These are phyloP conservation scores for Ichneumoninae sp. DNA, from an alignment of 2,888 invertebrate genomes.

Conservation along the genomic window DNA sequence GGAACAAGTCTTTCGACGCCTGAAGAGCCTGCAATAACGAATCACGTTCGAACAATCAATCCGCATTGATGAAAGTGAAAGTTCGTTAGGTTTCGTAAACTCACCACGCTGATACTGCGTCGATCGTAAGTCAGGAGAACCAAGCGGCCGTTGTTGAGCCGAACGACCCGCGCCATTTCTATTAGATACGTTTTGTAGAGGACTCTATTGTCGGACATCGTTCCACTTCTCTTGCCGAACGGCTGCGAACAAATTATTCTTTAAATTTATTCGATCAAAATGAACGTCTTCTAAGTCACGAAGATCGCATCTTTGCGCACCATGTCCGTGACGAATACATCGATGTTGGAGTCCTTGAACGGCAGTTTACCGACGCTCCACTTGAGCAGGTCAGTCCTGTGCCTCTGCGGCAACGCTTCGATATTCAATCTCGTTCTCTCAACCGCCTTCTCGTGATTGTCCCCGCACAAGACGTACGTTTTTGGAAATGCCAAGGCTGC, in stretches of 20 bases:
- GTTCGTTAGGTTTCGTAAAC: neutral
- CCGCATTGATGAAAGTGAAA: neutral
- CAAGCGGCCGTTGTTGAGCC: slow-evolving; percentile 84
- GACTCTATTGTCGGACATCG: slow-evolving; percentile 84
- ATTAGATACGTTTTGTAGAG: slow-evolving; percentile 85
- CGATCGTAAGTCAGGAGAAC: slow-evolving; percentile 85
- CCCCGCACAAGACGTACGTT: slow-evolving; percentile 85
- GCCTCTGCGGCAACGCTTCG: slow-evolving; percentile 72
- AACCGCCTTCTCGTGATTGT: slow-evolving; percentile 85
- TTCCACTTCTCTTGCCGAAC: slow-evolving; percentile 86
- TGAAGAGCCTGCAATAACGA: slow-evolving; percentile 71
- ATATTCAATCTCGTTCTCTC: slow-evolving; percentile 84
- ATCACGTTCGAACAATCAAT: neutral
- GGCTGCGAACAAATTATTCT: slow-evolving; percentile 81
- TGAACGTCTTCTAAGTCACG: neutral
- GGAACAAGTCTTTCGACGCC: slow-evolving; percentile 71
- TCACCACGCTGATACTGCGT: slow-evolving; percentile 74
- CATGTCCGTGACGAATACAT: slow-evolving; percentile 87
- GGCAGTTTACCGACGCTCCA: slow-evolving; percentile 86
- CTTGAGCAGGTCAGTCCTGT: slow-evolving; percentile 80
- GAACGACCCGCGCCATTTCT: slow-evolving; percentile 85
- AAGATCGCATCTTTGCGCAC: slow-evolving; percentile 62
- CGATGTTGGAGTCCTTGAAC: slow-evolving; percentile 84
- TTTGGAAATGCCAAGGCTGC: slow-evolving; percentile 84
- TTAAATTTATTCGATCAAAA: neutral